Evolutionary conservation across 2,113 vertebrate genomes (phyloP).

Genomic region (Grammomys surdaster): DNA sequence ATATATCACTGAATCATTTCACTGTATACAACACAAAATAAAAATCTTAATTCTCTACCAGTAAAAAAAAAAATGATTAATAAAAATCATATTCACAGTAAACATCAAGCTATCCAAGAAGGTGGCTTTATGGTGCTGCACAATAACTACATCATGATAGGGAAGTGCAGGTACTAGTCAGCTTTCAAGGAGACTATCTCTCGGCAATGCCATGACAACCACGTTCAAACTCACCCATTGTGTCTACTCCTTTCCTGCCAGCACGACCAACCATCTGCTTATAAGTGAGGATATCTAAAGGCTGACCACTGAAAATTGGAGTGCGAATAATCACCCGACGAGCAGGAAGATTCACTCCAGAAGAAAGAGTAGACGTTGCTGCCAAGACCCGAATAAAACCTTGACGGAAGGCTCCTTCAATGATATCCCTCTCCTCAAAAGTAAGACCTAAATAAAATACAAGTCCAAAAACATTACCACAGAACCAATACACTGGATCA

Average conservation of each 20-base stretch:
- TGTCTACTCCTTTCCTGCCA: constrained; percentile 97
- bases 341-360: constrained; percentile 98
- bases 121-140: constrained; percentile 69
- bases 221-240: constrained; percentile 85
- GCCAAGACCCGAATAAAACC: constrained; percentile 92
- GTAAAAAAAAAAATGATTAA: constrained; percentile 55
- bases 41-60: constrained; percentile 46
- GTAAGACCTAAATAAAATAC: constrained; percentile 91
- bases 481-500: neutral
- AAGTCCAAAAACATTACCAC: constrained; percentile 11
- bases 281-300: constrained; percentile 95
- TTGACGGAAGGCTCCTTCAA: constrained; percentile 96
- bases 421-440: constrained; percentile 96
- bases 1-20: constrained; percentile 37
- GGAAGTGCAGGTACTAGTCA: neutral
- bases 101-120: constrained; percentile 58
- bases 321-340: constrained; percentile 96
- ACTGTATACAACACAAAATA: constrained; percentile 45
- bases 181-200: constrained; percentile 71
- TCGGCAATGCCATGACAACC: constrained; percentile 61
- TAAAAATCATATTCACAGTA: constrained; percentile 23
- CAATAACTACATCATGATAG: constrained; percentile 72
- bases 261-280: constrained; percentile 98
- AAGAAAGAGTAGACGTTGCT: constrained; percentile 97
- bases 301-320: constrained; percentile 92